Conservation (phyloP, 2,113 vertebrate species). For the Acanthochromis polyacanthus region DNA sequence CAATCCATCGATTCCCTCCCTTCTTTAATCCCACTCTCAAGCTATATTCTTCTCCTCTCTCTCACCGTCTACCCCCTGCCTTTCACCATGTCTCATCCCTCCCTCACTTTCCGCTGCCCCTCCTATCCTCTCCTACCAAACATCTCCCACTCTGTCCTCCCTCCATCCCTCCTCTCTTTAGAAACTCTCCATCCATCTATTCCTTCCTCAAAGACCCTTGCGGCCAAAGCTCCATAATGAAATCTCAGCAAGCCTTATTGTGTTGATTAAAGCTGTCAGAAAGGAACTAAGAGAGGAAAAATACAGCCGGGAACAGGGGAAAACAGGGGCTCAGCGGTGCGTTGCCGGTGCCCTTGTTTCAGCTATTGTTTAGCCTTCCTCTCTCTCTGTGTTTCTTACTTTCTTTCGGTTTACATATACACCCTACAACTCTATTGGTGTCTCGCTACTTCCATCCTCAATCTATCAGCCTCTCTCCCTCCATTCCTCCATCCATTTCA, state of each 20-base stretch:
- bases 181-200: constrained; percentile 61
- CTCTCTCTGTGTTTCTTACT: constrained; percentile 1
- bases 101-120: constrained; percentile 28
- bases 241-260: constrained; percentile 77
- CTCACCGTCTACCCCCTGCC: constrained; percentile 32
- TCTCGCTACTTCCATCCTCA: background rate
- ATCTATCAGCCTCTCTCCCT: background rate
- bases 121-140: constrained; percentile 32
- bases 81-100: constrained; percentile 4
- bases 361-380: constrained; percentile 31
- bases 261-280: constrained; percentile 82
- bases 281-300: constrained; percentile 69
- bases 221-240: constrained; percentile 70
- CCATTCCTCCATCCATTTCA: constrained; percentile 9
- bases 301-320: constrained; percentile 64
- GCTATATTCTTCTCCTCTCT: constrained; percentile 52
- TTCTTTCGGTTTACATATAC: constrained; percentile 19
- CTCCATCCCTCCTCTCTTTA: constrained; percentile 19
- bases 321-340: constrained; percentile 56
- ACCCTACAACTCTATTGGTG: background rate
- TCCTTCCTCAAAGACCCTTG: constrained; percentile 55
- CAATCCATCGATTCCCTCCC: constrained; percentile 57
- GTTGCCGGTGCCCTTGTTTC: constrained; percentile 45
- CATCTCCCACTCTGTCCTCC: constrained; percentile 32
- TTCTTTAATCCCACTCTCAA: constrained; percentile 52